These are phyloP conservation scores for Chrysaora quinquecirrha DNA, from an alignment of 30 jellyfish, hydroid and myxozoan species.

Conservation along the genomic window DNA sequence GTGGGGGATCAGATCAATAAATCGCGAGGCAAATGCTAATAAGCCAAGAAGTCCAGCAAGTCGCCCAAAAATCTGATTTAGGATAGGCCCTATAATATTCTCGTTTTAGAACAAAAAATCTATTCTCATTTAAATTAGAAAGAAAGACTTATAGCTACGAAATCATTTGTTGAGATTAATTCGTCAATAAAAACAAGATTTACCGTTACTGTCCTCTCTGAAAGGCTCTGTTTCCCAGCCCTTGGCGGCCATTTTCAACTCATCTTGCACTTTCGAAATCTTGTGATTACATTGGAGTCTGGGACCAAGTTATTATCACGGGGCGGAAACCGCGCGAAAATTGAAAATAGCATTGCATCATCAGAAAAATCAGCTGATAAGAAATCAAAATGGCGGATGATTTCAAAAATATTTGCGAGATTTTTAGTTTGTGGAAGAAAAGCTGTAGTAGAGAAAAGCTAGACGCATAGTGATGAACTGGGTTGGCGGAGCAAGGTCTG, in stretches of 20 bases:
- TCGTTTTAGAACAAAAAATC: too few species aligned
- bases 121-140: too few species aligned
- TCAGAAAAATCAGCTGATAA: not conserved
- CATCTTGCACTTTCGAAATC: constrained; percentile 12
- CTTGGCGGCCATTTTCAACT: constrained; percentile 54
- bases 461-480: constrained; percentile 60
- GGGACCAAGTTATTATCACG: too few species aligned
- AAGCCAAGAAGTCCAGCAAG: too few species aligned
- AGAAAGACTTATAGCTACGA: too few species aligned
- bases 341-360: constrained; percentile 5
- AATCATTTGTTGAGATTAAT: too few species aligned
- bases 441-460: not conserved
- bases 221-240: constrained; percentile 79
- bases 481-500: constrained; percentile 93
- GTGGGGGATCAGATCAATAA: too few species aligned
- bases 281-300: too few species aligned
- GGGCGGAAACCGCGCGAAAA: constrained; percentile 37
- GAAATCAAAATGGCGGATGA: not conserved
- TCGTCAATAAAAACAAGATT: not conserved
- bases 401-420: not conserved
- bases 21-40: too few species aligned
- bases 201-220: constrained; percentile 56
- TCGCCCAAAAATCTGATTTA: too few species aligned
- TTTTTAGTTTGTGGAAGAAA: not conserved
- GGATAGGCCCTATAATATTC: too few species aligned